phyloP scores from a whole-genome alignment of 2,888 invertebrate species.

The Idaea dimidiata region DNA sequence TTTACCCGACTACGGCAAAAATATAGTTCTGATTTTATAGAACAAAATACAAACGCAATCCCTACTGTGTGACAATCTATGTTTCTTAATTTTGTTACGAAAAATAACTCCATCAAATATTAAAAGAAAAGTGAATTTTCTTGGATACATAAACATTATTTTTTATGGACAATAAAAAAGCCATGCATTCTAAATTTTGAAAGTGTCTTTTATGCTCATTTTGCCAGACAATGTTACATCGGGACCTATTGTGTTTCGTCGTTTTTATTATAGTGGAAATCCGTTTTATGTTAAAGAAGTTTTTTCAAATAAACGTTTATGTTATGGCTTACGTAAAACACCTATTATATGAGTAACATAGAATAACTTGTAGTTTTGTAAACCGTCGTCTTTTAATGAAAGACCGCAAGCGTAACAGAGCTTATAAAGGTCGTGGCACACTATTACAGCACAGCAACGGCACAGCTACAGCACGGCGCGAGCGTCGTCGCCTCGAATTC shows the following conservation, averaged over 20 bases:
- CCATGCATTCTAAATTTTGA: slow-evolving; percentile 45
- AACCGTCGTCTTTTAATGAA: neutral
- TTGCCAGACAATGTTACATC: slow-evolving; percentile 1
- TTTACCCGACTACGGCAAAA: neutral
- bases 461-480: no score
- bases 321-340: neutral
- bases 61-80: neutral
- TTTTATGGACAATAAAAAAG: slow-evolving; percentile 53
- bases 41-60: neutral
- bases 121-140: slow-evolving; percentile 44
- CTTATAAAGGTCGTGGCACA: no score
- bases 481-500: no score
- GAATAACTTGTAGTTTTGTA: neutral
- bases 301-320: neutral
- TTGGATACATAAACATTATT: slow-evolving; percentile 39
- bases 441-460: no score
- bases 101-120: slow-evolving; percentile 47
- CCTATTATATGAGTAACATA: neutral
- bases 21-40: neutral
- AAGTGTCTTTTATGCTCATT: slow-evolving; percentile 23
- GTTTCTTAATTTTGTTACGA: slow-evolving; percentile 18
- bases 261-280: neutral
- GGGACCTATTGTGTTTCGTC: neutral
- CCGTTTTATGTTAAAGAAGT: neutral
- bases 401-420: neutral